These are phyloP conservation scores for Caranx ignobilis DNA, from an alignment of 2,113 vertebrate species.

Conservation along the genomic window DNA sequence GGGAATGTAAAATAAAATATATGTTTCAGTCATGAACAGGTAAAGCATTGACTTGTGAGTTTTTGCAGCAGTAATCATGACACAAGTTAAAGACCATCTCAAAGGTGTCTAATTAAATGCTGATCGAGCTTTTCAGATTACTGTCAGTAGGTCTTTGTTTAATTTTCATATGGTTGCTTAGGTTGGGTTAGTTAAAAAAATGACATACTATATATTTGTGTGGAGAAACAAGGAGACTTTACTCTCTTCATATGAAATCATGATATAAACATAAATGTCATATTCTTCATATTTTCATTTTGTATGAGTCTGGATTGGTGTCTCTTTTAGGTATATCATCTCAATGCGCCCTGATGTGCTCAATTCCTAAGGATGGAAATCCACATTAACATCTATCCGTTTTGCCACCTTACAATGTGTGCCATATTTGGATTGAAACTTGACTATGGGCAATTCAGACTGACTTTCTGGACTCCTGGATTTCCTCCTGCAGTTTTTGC, in stretches of 20 bases:
- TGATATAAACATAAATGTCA: not conserved
- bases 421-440: too few species aligned
- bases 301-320: not conserved
- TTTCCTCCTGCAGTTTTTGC: too few species aligned
- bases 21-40: not conserved
- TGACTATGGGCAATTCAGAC: too few species aligned
- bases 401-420: not conserved
- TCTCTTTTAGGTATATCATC: not conserved
- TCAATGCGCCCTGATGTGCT: not conserved
- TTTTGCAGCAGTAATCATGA: not conserved
- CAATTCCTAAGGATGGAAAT: not conserved
- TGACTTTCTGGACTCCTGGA: too few species aligned
- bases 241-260: not conserved
- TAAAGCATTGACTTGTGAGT: not conserved
- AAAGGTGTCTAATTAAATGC: not conserved
- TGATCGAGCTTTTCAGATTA: too few species aligned
- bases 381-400: not conserved
- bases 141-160: too few species aligned
- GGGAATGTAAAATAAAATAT: not conserved
- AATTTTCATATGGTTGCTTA: too few species aligned
- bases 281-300: not conserved
- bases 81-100: not conserved
- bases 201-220: too few species aligned
- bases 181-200: too few species aligned
- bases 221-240: not conserved